These are phyloP conservation scores for Cyprinus carpio DNA, from an alignment of 2,113 vertebrate genomes.

Conservation along the genomic window DNA sequence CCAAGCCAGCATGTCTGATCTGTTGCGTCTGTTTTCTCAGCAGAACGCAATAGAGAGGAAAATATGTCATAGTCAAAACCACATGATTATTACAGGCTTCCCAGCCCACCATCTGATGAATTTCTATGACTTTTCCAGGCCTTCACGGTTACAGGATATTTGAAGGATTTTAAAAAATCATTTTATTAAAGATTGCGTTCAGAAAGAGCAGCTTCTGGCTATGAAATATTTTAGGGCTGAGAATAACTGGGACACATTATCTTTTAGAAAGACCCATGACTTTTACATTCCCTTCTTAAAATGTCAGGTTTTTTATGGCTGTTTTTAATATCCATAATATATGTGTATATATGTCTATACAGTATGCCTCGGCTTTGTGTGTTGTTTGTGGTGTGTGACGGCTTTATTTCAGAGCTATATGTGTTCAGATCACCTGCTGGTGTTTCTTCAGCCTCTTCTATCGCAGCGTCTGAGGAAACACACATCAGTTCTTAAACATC, in stretches of 20 bases:
- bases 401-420: too few relatives aligned
- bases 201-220: not conserved
- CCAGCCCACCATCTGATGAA: not conserved
- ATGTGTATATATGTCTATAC: too few relatives aligned
- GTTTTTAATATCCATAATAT: too few relatives aligned
- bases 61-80: not conserved
- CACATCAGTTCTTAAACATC: not conserved
- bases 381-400: not conserved
- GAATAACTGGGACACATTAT: not conserved
- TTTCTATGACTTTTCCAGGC: not conserved
- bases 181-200: not conserved
- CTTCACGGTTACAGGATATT: slow-evolving; percentile 1
- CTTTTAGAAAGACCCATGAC: too few relatives aligned
- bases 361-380: not conserved
- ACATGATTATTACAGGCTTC: slow-evolving; percentile 8
- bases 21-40: not conserved
- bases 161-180: not conserved
- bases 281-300: too few relatives aligned
- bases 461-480: not conserved
- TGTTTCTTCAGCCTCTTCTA: not conserved
- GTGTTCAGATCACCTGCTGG: not conserved
- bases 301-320: too few relatives aligned
- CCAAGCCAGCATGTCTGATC: too few relatives aligned
- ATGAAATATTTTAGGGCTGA: not conserved
- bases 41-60: not conserved